Conservation (phyloP, 2,113 vertebrate genomes). For the Forbesichthys agassizii region DNA sequence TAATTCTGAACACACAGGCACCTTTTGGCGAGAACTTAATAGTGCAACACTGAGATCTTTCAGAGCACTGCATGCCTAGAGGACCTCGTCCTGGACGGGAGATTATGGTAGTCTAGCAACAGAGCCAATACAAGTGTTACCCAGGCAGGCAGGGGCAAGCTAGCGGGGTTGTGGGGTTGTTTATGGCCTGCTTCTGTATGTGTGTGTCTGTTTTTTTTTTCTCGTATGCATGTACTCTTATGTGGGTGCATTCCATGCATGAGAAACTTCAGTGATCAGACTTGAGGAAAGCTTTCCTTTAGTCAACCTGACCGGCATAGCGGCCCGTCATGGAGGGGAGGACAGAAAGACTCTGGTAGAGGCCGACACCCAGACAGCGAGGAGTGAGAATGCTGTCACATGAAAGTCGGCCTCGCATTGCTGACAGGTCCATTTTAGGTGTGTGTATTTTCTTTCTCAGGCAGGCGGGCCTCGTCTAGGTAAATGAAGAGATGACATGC, state of each 20-base stretch:
- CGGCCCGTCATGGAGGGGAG: constrained; percentile 26
- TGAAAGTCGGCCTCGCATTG: constrained; percentile 50
- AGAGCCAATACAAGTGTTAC: constrained; percentile 34
- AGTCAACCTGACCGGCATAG: constrained; percentile 30
- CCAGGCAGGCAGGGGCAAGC: constrained; percentile 22
- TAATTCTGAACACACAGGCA: constrained; percentile 47
- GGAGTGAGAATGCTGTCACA: constrained; percentile 41
- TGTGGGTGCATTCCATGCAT: constrained; percentile 12
- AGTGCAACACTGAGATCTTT: constrained; percentile 46
- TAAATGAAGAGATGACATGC: constrained; percentile 67
- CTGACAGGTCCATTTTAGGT: constrained; percentile 42
- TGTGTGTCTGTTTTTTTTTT: constrained; percentile 2
- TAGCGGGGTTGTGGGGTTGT: constrained; percentile 9
- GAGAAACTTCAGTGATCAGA: constrained; percentile 5
- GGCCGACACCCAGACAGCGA: constrained; percentile 27
- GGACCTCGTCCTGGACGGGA: neutral
- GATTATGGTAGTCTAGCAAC: constrained; percentile 41
- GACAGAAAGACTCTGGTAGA: neutral
- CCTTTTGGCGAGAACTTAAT: constrained; percentile 55
- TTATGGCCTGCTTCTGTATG: constrained; percentile 16
- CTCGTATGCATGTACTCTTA: neutral
- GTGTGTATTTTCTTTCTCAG: constrained; percentile 22
- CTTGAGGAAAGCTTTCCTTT: constrained; percentile 17
- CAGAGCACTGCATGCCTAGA: constrained; percentile 14
- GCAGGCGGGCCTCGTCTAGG: constrained; percentile 46